Evolutionary conservation across 2,888 invertebrate species (phyloP).

Genomic region (Hecatera dysodea): DNA sequence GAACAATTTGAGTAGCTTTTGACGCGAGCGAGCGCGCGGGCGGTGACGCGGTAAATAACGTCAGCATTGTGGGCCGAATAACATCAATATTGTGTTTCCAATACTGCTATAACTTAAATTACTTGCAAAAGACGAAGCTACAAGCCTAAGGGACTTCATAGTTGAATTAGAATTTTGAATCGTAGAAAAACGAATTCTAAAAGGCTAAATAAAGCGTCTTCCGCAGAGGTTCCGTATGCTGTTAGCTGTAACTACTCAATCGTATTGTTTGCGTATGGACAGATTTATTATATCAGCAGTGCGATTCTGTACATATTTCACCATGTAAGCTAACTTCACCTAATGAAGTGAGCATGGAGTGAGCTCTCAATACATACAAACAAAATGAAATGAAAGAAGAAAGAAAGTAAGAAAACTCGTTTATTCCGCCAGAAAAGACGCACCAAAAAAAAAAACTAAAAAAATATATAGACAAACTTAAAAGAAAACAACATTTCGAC

Average conservation of each 20-base stretch:
- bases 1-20: constrained; percentile 72
- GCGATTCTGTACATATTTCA: too few relatives aligned
- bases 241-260: neutral
- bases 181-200: neutral
- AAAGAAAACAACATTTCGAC: too few relatives aligned
- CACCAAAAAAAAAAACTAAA: too few relatives aligned
- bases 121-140: constrained; percentile 8
- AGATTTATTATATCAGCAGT: neutral
- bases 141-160: constrained; percentile 25
- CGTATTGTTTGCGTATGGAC: neutral
- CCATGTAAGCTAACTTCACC: too few relatives aligned
- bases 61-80: constrained; percentile 55
- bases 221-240: neutral
- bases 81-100: constrained; percentile 56
- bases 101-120: constrained; percentile 32
- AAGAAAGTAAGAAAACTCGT: too few relatives aligned
- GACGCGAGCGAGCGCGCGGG: constrained; percentile 57
- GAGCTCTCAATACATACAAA: too few relatives aligned
- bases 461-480: too few relatives aligned
- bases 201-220: neutral
- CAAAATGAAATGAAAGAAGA: too few relatives aligned
- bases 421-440: too few relatives aligned
- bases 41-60: constrained; percentile 68
- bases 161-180: constrained; percentile 3
- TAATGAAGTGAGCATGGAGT: too few relatives aligned